Evolutionary conservation across 2,113 vertebrate species (phyloP), one percentile per base, ranked within the genome.

Genomic region (Chamaea fasciata): DNA sequence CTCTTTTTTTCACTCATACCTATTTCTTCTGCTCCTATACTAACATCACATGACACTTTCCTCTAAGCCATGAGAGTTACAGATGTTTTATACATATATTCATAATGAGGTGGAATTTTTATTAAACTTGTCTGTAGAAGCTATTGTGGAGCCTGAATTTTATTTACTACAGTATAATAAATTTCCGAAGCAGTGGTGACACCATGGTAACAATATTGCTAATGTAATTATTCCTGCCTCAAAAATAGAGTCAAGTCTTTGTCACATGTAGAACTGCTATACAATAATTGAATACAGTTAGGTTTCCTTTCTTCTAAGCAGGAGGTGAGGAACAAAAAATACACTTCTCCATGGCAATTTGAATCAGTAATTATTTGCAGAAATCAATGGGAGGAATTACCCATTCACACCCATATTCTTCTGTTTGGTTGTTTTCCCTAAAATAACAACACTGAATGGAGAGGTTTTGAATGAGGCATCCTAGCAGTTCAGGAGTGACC

Each of bases 121-220:
- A 89, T 95, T 95, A 89, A 97, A 95, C 90, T 69, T 92, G 86
- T 75, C 93, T 90, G 80, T 75, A 81, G 69, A 90, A 94, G 89
- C 88, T 94, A 71, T 93, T 94, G 89, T 90, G 73, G 73, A 94
- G 76, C 60, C 75, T 85, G 76, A 78, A 86, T 93, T 95, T 95
- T 96, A 96, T 97, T 94, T 95, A 95, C 90, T 92, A 79, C 76
- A 50, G 47, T 69, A 49, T 90, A 94, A 89, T 92, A 94, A 91
- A 95, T 95, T 96, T 94, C 75, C 6, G 1, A 87, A 87, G 83
- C 80, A 81, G 57, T 50, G 49, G 83, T 95, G 92, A 93, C 92
- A 89, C 94, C 94, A 94, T 94, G 95, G 95, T 94, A 96, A 96
- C 96, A 96, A 96, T 87, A 96, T 96, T 97, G 86, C 65, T 95